Percentiles rank a stretch among this genome's conserved stretches.
Evolutionary conservation across 2,888 invertebrate genomes (phyloP).

Genomic region (Agrenia bidenticulata): DNA sequence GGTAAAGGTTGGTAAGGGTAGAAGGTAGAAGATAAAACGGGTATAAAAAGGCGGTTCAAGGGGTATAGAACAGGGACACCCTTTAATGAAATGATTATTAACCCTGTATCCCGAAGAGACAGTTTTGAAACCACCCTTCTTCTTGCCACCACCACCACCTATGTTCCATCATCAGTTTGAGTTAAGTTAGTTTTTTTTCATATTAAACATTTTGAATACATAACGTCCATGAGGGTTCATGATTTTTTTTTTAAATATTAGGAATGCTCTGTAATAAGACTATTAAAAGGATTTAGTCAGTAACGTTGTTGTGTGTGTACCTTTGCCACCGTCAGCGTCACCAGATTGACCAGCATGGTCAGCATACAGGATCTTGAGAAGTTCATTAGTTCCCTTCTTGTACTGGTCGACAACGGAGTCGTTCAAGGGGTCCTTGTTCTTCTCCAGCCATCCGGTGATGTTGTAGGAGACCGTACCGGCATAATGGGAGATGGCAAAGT

Average conservation of each 20-base stretch:
- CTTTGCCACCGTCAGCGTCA: slow-evolving; percentile 46
- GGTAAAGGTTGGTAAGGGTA: slow-evolving; percentile 2
- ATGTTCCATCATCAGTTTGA: neutral
- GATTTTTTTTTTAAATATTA: neutral
- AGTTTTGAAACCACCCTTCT: slow-evolving; percentile 58
- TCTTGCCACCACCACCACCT: slow-evolving; percentile 47
- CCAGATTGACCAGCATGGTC: slow-evolving; percentile 55
- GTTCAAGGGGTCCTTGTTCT: slow-evolving; percentile 65
- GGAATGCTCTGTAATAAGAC: neutral
- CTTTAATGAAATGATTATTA: slow-evolving; percentile 24
- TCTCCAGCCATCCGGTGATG: slow-evolving; percentile 57
- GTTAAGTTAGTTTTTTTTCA: slow-evolving; percentile 1
- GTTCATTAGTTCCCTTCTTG: slow-evolving; percentile 56
- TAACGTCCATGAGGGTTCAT: neutral
- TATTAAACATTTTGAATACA: neutral
- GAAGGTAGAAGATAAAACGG: neutral
- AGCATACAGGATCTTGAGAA: slow-evolving; percentile 55
- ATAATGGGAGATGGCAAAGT: slow-evolving; percentile 43
- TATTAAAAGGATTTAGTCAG: neutral
- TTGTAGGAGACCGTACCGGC: slow-evolving; percentile 44
- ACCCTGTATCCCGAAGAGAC: slow-evolving; percentile 62
- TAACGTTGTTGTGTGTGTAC: slow-evolving; percentile 21
- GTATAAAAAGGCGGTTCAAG: slow-evolving; percentile 7
- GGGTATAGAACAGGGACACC: slow-evolving; percentile 28
- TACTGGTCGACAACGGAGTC: slow-evolving; percentile 61